phyloP scores from a whole-genome alignment of 2,797 vertebrate species.

The Crenuchus spilurus region DNA sequence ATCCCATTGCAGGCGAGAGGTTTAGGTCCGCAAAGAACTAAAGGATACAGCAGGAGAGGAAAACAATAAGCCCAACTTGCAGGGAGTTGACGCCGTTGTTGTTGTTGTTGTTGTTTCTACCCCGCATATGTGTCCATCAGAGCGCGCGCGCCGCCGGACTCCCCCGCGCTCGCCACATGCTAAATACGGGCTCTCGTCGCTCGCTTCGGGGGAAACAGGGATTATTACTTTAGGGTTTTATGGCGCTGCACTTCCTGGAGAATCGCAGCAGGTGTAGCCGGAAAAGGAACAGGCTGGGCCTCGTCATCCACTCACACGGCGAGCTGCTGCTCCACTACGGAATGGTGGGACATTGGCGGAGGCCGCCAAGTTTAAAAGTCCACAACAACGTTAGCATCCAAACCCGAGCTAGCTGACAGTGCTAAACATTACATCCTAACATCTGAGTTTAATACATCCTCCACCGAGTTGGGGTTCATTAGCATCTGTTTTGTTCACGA shows the following conservation, averaged over 20 bases:
- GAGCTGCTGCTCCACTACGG: conserved; percentile 60
- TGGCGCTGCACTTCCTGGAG: conserved; percentile 78
- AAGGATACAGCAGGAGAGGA: conserved; percentile 63
- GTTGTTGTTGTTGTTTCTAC: conserved; percentile 7
- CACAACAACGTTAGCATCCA: background rate
- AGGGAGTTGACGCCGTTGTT: conserved; percentile 60
- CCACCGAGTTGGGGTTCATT: no score
- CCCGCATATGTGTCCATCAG: conserved; percentile 64
- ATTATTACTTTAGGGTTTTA: conserved; percentile 73
- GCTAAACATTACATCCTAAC: background rate
- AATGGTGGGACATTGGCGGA: conserved; percentile 53
- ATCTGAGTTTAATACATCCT: no score
- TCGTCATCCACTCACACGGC: conserved; percentile 74
- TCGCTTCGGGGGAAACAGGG: conserved; percentile 61
- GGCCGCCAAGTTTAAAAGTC: conserved; percentile 54
- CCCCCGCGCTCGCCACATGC: conserved; percentile 57
- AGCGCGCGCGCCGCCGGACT: conserved; percentile 42
- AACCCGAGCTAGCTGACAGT: background rate
- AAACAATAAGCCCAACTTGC: conserved; percentile 68
- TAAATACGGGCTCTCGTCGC: conserved; percentile 57
- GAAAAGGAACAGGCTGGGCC: conserved; percentile 58
- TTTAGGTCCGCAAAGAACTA: conserved; percentile 67
- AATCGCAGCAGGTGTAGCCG: conserved; percentile 73
- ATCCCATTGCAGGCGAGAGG: conserved; percentile 80
- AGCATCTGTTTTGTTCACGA: no score